These are phyloP conservation scores for Periplaneta americana DNA, from an alignment of 1,140 invertebrate species.

Conservation along the genomic window DNA sequence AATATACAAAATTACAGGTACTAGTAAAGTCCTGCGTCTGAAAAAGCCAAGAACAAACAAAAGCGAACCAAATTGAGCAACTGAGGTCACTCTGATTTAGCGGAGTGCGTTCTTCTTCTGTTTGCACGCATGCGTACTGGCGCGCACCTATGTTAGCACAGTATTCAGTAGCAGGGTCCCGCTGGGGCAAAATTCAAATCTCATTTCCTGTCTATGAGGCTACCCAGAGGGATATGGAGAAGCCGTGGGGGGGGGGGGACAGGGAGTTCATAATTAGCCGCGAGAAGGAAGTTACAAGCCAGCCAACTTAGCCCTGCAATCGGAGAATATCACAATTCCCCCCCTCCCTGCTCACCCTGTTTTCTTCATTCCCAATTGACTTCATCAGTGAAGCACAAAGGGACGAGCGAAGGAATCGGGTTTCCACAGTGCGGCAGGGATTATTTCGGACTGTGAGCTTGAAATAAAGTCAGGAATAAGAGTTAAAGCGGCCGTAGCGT, in stretches of 20 bases:
- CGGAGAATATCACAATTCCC: slow-evolving; percentile 8
- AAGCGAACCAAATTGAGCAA: too few species aligned
- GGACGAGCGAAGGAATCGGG: not conserved
- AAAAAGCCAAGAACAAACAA: too few species aligned
- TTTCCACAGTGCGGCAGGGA: too few species aligned
- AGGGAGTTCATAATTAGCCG: slow-evolving; percentile 12
- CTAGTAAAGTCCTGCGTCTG: too few species aligned
- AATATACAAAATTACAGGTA: too few species aligned
- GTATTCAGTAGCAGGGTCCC: not conserved
- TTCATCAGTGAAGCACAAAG: slow-evolving; percentile 10
- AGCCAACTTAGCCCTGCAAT: not conserved
- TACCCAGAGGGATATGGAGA: not conserved
- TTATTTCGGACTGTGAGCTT: too few species aligned
- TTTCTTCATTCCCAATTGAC: slow-evolving; percentile 15
- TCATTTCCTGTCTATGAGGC: slow-evolving; percentile 5
- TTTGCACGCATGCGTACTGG: too few species aligned
- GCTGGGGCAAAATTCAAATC: slow-evolving; percentile 6
- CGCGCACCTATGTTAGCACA: not conserved
- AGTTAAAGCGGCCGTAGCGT: too few species aligned
- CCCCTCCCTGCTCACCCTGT: not conserved
- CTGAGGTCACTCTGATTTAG: too few species aligned
- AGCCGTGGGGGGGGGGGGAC: not conserved
- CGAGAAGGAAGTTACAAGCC: slow-evolving; percentile 3
- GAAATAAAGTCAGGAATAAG: too few species aligned
- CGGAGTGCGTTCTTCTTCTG: too few species aligned